Percentiles rank a stretch among this genome's conserved stretches.
Conservation (phyloP, 2,888 invertebrate genomes). For the Lithodes maja region DNA sequence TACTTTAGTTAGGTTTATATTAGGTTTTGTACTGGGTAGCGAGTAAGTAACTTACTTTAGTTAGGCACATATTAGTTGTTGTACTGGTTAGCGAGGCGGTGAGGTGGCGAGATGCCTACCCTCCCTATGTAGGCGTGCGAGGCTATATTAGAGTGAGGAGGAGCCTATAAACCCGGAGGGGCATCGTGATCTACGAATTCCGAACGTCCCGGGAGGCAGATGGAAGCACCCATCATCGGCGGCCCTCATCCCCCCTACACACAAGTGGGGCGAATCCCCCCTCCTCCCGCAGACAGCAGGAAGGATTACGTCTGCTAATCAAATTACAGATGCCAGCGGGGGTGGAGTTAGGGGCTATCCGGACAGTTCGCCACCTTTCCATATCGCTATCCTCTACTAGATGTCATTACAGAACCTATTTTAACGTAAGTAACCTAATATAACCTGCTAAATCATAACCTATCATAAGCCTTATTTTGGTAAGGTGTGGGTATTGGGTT, state of each 20-base stretch:
- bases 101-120: not conserved
- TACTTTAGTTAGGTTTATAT: too few relatives aligned
- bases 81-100: not conserved
- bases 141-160: not conserved
- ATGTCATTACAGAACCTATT: too few relatives aligned
- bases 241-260: not conserved
- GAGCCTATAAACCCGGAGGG: slow-evolving; percentile 5
- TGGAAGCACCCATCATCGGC: not conserved
- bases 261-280: not conserved
- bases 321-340: slow-evolving; percentile 58
- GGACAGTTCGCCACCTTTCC: too few relatives aligned
- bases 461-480: too few relatives aligned
- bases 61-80: too few relatives aligned
- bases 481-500: too few relatives aligned
- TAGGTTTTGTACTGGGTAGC: too few relatives aligned
- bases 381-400: too few relatives aligned
- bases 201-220: not conserved
- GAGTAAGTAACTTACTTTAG: too few relatives aligned
- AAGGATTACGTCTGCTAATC: slow-evolving; percentile 56
- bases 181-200: not conserved
- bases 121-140: not conserved
- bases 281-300: slow-evolving; percentile 7
- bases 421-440: too few relatives aligned
- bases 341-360: not conserved
- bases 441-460: too few relatives aligned